Base-by-base conservation (phyloP, 2,888 invertebrate genomes). In the Melinaea menophilus region DNA sequence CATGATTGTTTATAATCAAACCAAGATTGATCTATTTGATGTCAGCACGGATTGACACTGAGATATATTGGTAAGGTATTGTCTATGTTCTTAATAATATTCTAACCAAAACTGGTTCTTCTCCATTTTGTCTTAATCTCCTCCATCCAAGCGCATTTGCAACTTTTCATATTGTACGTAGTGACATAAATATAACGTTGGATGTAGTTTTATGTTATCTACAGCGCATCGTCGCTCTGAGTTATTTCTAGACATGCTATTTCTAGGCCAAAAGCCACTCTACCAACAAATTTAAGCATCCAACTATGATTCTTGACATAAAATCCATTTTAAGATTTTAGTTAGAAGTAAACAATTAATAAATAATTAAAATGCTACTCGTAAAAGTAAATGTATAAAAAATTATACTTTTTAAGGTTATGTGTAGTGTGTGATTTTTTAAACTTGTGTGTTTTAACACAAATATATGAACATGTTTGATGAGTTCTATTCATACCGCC, bases 231-330 rank as follows among this genome's bases (percentile, higher is more conserved):
- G 56, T 60, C 60, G 46, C 59, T 54, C 45, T 61, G 64, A 66
- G 64, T 57, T 41, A 64, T 62, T 62, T 66, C 61, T 48, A 61
- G 48, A 63, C 57, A 22, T 62, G 57, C 57, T 9, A 56, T 59
- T 64, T 61, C 61, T 64, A 61, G 64, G 59, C 63, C 56, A 46
- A 61, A 62, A 64, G 57, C 47, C 59, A 58, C 64, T 59, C 54
- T 33, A 60, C 55, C 59, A 60, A 55, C 46, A 37, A 59, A 61
- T 66, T 33, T 55, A 66, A 64, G 64, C 64, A 55, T 62, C 59
- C 55, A 59, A 59, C 37, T 57, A 66, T 55, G 59, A 41, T 45
- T 41, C 58, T 61, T 59, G 61, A 62, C 64, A 58, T 59, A 47
- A 31, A 61, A 58, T 56, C 45, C 12, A 41, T 45, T 46, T 47